Conservation (phyloP, 2,113 vertebrate genomes). For the Chaetura pelagica region DNA sequence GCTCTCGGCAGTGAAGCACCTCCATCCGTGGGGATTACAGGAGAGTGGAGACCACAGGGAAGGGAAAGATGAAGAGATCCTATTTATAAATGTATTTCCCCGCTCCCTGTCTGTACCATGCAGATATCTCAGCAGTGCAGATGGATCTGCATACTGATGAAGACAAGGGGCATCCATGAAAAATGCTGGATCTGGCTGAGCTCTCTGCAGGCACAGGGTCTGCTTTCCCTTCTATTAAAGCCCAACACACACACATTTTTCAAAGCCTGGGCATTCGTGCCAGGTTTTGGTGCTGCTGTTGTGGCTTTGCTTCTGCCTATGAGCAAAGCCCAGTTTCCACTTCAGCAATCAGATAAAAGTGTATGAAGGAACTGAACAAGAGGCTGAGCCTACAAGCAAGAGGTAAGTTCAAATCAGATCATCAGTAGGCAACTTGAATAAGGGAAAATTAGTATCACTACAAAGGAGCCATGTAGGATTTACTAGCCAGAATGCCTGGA, state of each 20-base stretch:
- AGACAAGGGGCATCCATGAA: conserved; percentile 41
- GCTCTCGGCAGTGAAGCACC: background rate
- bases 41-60: conserved; percentile 17
- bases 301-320: background rate
- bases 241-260: background rate
- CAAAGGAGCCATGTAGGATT: conserved; percentile 2
- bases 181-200: conserved; percentile 36
- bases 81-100: conserved; percentile 60
- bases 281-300: background rate
- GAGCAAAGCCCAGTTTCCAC: background rate
- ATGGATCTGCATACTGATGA: conserved; percentile 67
- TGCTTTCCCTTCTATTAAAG: background rate
- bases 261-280: background rate
- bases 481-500: background rate
- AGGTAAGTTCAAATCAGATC: background rate
- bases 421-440: background rate
- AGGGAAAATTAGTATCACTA: background rate
- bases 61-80: conserved; percentile 46
- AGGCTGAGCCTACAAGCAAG: background rate
- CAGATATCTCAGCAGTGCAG: conserved; percentile 57
- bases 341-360: conserved; percentile 23
- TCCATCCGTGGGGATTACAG: background rate
- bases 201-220: conserved; percentile 15
- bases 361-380: background rate
- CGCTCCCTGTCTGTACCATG: conserved; percentile 38